Evolutionary conservation across 64 coral and sea anemone species (phyloP), one percentile per base, ranked within the genome.

Genomic region (Catalaphyllia jardinei): DNA sequence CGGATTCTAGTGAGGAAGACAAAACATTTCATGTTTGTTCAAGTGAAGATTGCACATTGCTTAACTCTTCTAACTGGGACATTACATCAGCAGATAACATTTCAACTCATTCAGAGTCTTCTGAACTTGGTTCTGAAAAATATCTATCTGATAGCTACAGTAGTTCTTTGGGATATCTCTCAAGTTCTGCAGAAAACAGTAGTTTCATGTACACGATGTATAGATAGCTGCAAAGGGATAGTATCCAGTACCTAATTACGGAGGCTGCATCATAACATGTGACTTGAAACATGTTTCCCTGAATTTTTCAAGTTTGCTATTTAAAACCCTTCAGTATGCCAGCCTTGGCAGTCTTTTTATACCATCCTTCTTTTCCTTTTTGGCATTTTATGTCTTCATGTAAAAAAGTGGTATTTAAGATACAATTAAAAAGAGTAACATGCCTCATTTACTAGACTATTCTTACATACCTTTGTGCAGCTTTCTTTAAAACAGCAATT

Each of bases 151-250:
- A 29, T n/a, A 76, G 86, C 15, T 87, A 59, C 17, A 75, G 71
- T 25, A 74, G 69, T 73, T 15, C 29, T 3, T 49, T 35, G 31
- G 80, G 31, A 27, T 62, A 31, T 65, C 15, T 83, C 4, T 83
- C 80, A 19, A 83, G 80, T 19, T 83, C 80, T n/a, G 60, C 63
- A 22, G 80, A 83, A 83, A 83, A 62, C 60, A 65, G 80, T 60
- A 33, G 29, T 83, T 83, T 83, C 60, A 79, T 79, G 76, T 83
- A 83, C 17, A 83, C 60, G n/a, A 62, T 83, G 31, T 83, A 83
- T 61, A 83, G 61, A 67, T 83, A 65, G 12, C 52, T 59, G 10
- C 3, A 28, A 16, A 60, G 13, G 20, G 27, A 76, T 31, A 76
- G 14, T 76, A 7, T 15, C 8, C 31, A 14, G 54, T 7, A 57